A percentile compares a stretch with the other conserved stretches of the same genome.
Evolutionary conservation across 2,888 invertebrate species (phyloP).

Genomic region (Chrysotoxum bicinctum): DNA sequence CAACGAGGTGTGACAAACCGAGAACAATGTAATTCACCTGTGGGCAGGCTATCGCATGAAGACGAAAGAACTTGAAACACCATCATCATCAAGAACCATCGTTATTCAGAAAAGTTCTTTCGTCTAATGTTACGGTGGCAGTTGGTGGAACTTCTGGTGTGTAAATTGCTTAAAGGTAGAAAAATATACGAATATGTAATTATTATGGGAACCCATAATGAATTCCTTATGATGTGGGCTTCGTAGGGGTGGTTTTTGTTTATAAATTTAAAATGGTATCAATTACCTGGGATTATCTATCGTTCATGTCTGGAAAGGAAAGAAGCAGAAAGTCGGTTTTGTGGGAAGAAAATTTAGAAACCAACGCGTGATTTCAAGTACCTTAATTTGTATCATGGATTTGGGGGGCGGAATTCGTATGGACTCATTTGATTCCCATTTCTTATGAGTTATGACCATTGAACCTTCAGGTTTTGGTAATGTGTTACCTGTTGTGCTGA

Average conservation of each 20-base stretch:
- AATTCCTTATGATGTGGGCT: constrained; percentile 25
- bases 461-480: too few species aligned
- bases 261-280: constrained; percentile 13
- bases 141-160: constrained; percentile 40
- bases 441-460: too few species aligned
- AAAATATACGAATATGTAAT: neutral
- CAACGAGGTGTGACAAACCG: constrained; percentile 70
- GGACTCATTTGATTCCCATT: too few species aligned
- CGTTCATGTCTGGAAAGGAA: neutral
- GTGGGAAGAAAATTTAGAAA: neutral
- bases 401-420: too few species aligned
- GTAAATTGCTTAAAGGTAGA: constrained; percentile 22
- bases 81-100: constrained; percentile 47
- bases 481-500: too few species aligned
- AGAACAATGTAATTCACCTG: constrained; percentile 70
- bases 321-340: neutral
- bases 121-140: constrained; percentile 68
- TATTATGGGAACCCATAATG: constrained; percentile 45
- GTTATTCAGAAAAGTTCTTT: constrained; percentile 31
- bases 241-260: constrained; percentile 18
- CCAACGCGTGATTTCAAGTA: neutral
- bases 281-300: constrained; percentile 22
- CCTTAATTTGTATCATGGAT: neutral
- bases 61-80: constrained; percentile 45
- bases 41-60: constrained; percentile 53